These are phyloP conservation scores for Fragum fragum DNA, from an alignment of 2,888 invertebrate genomes.

Conservation along the genomic window DNA sequence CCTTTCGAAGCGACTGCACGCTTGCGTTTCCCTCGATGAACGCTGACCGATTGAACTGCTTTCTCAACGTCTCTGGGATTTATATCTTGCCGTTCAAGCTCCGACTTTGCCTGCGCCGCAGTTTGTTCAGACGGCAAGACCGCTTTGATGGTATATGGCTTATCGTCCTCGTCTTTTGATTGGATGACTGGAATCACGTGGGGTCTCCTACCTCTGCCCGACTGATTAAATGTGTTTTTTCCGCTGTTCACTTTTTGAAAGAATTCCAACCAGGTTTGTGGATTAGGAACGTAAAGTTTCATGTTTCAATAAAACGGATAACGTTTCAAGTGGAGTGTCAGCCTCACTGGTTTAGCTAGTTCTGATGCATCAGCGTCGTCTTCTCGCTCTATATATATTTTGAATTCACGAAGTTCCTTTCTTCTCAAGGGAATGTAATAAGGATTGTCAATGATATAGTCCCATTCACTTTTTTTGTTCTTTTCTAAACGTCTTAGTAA, in stretches of 20 bases:
- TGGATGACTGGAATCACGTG: conserved; percentile 36
- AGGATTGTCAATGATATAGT: no score
- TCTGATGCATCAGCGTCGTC: no score
- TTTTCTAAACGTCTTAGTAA: no score
- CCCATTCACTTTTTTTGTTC: no score
- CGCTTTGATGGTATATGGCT: conserved; percentile 39
- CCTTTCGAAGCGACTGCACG: conserved; percentile 1
- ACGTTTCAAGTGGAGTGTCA: no score
- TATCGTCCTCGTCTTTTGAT: conserved; percentile 18
- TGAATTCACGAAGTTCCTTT: conserved; percentile 36
- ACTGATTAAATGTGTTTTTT: conserved; percentile 32
- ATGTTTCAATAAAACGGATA: no score
- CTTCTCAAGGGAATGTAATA: conserved; percentile 43
- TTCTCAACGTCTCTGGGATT: conserved; percentile 35
- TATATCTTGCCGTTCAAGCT: conserved; percentile 49
- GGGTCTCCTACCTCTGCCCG: conserved; percentile 41
- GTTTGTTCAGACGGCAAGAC: conserved; percentile 58
- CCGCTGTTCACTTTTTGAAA: conserved; percentile 42
- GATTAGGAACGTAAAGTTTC: conserved; percentile 61
- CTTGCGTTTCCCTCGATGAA: background rate
- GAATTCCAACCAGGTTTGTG: conserved; percentile 57
- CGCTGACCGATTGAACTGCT: conserved; percentile 19
- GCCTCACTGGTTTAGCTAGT: no score
- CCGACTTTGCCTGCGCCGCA: conserved; percentile 50
- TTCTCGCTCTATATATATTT: conserved; percentile 52